Percentiles rank a stretch among this genome's conserved stretches.
Conservation (phyloP, 2,113 vertebrate species). For the Bubo blakistoni region DNA sequence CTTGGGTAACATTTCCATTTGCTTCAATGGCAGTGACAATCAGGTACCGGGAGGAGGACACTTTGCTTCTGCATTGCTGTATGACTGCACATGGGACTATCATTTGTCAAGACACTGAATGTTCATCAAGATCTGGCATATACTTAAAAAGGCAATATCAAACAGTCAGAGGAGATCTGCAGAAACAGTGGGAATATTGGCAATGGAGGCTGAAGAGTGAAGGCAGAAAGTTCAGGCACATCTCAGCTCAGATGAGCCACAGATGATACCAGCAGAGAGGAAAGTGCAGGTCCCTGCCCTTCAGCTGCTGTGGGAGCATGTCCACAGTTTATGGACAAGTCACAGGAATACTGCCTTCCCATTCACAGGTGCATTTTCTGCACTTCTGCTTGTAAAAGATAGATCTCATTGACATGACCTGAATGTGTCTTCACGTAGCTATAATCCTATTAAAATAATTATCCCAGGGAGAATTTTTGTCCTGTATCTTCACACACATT, state of each 20-base stretch:
- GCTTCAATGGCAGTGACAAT: background rate
- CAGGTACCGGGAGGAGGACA: background rate
- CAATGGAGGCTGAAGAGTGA: background rate
- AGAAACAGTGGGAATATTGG: background rate
- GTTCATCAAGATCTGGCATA: background rate
- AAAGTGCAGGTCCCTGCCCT: background rate
- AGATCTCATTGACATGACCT: background rate
- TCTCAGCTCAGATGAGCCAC: background rate
- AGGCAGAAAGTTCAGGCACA: background rate
- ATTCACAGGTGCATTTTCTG: background rate
- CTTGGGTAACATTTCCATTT: background rate
- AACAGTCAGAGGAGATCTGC: background rate
- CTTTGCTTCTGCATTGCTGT: background rate
- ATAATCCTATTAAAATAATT: background rate
- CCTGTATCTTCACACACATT: background rate
- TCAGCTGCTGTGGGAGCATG: background rate
- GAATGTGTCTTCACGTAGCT: background rate
- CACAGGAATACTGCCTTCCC: background rate
- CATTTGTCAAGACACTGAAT: background rate
- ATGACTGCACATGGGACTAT: background rate
- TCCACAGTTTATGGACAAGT: background rate
- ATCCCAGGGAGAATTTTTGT: background rate
- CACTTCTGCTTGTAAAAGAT: background rate
- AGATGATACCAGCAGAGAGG: background rate
- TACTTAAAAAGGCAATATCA: background rate